phyloP scores from a whole-genome alignment of 1,140 invertebrate genomes.

The Neoseiulus cucumeris region DNA sequence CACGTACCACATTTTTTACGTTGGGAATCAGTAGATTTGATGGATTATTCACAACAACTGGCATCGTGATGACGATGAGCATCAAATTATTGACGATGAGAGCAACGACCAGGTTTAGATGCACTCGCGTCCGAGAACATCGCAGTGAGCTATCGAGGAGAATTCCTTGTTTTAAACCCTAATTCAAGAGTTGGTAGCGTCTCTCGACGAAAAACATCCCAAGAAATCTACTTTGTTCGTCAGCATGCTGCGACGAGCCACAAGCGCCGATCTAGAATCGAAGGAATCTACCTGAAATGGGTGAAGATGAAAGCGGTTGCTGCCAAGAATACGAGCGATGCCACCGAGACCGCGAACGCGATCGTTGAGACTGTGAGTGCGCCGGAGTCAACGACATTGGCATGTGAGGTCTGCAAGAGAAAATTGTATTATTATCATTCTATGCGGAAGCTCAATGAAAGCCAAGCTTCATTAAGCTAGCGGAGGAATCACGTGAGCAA shows the following conservation, averaged over 20 bases:
- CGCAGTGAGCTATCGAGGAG: conserved; percentile 27
- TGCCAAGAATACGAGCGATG: conserved; percentile 27
- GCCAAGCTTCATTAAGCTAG: too few relatives aligned
- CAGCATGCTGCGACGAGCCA: too few relatives aligned
- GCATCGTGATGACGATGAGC: conserved; percentile 27
- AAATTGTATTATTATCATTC: too few relatives aligned
- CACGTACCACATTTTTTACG: background rate
- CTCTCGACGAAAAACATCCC: too few relatives aligned
- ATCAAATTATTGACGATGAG: conserved; percentile 29
- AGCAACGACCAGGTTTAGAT: conserved; percentile 32
- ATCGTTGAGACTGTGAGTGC: conserved; percentile 19
- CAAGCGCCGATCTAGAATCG: too few relatives aligned
- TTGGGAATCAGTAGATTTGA: background rate
- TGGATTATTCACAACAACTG: conserved; percentile 16
- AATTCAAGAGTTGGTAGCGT: too few relatives aligned
- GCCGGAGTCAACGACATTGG: background rate
- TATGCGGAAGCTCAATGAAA: too few relatives aligned
- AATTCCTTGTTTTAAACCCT: too few relatives aligned
- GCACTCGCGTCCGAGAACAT: conserved; percentile 31
- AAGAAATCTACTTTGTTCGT: too few relatives aligned
- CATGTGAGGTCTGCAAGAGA: too few relatives aligned
- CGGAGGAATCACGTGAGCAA: too few relatives aligned
- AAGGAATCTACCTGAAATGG: conserved; percentile 30
- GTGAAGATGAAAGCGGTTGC: conserved; percentile 30
- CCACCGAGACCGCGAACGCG: conserved; percentile 28